Percentiles rank a stretch among this genome's conserved stretches.
Evolutionary conservation across 2,797 vertebrate genomes (phyloP).

Genomic region (Sandelia bainsii): DNA sequence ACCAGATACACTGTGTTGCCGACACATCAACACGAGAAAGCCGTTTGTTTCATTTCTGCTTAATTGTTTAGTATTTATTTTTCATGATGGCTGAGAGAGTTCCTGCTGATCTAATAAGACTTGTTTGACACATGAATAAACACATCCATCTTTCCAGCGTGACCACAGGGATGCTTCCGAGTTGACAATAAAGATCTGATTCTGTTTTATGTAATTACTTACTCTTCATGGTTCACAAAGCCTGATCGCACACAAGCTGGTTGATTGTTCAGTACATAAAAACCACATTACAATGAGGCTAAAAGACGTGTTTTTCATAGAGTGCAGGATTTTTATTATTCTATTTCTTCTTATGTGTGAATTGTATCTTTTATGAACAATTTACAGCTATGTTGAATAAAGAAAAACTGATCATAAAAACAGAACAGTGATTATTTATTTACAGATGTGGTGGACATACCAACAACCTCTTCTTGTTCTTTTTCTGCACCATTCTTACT

Average conservation of each 20-base stretch:
- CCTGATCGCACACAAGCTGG: slow-evolving; percentile 18
- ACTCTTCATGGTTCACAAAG: slow-evolving; percentile 56
- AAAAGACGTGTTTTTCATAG: not conserved
- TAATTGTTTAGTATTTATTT: slow-evolving; percentile 54
- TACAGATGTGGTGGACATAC: not conserved
- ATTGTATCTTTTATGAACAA: slow-evolving; percentile 18
- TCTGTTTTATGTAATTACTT: slow-evolving; percentile 53
- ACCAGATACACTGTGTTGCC: not conserved
- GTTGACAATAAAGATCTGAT: slow-evolving; percentile 57
- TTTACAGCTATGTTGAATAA: slow-evolving; percentile 18
- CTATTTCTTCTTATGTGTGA: not conserved
- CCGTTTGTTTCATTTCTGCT: slow-evolving; percentile 28
- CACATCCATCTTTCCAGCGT: slow-evolving; percentile 38
- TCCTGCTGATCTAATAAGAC: slow-evolving; percentile 51
- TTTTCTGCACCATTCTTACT: slow-evolving; percentile 9
- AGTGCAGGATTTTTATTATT: slow-evolving; percentile 13
- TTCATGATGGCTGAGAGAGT: slow-evolving; percentile 35
- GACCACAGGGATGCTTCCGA: slow-evolving; percentile 41
- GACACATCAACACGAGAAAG: slow-evolving; percentile 5
- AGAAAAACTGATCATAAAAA: slow-evolving; percentile 6
- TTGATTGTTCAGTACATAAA: slow-evolving; percentile 38
- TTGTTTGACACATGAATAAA: slow-evolving; percentile 50
- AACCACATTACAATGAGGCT: slow-evolving; percentile 14
- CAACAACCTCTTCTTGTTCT: not conserved
- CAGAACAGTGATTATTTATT: not conserved